Evolutionary conservation across 2,888 invertebrate genomes (phyloP).

Genomic region (Drosophila seclusa): DNA sequence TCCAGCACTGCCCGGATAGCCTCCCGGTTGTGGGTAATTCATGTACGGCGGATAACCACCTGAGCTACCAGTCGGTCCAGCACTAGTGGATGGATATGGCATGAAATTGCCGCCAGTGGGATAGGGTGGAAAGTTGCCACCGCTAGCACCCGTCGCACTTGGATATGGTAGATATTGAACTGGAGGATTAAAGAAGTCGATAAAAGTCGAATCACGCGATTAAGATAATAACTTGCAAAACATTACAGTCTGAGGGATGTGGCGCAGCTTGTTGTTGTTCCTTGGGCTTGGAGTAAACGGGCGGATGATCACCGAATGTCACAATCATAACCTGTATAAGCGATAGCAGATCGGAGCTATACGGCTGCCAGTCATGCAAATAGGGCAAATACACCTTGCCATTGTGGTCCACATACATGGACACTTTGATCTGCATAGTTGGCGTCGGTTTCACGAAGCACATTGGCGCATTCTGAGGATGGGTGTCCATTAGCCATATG

Average conservation of each 20-base stretch:
- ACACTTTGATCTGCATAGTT: conserved; percentile 98
- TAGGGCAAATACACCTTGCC: conserved; percentile 98
- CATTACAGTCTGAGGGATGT: conserved; percentile 85
- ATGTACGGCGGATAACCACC: conserved; percentile 86
- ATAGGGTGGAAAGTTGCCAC: conserved; percentile 85
- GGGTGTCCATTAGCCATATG: conserved; percentile 98
- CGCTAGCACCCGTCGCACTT: conserved; percentile 72
- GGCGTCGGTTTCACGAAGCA: conserved; percentile 97
- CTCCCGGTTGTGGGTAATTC: conserved; percentile 83
- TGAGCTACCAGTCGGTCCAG: conserved; percentile 70
- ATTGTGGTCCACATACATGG: conserved; percentile 96
- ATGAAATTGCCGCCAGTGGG: conserved; percentile 82
- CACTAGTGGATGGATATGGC: conserved; percentile 82
- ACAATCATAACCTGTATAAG: conserved; percentile 96
- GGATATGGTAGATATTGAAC: conserved; percentile 87
- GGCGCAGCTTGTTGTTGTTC: conserved; percentile 86
- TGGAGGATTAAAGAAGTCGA: conserved; percentile 42
- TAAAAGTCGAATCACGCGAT: neutral
- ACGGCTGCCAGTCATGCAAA: conserved; percentile 95
- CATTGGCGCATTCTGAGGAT: conserved; percentile 98
- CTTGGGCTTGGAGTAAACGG: conserved; percentile 93
- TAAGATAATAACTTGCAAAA: neutral
- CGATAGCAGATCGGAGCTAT: conserved; percentile 93
- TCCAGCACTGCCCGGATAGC: conserved; percentile 51
- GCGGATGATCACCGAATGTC: conserved; percentile 97